Evolutionary conservation across 2,113 vertebrate genomes (phyloP), one percentile per base, ranked within the genome.

Genomic region (Paracanthobrama guichenoti): DNA sequence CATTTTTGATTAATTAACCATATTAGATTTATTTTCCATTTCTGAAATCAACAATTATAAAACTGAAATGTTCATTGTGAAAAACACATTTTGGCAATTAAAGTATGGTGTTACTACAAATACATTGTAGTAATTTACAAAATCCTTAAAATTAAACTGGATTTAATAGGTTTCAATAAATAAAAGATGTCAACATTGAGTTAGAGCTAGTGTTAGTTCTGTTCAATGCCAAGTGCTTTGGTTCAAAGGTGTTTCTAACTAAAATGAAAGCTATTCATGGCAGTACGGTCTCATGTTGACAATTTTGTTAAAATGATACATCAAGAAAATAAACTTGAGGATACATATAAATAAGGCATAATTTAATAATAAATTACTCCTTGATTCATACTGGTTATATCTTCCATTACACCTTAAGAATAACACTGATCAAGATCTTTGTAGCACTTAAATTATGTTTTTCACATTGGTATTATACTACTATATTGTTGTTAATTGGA

Each of bases 41-140:
- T 84, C 2, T 76, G 55, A 79, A 74, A 88, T 7, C 55, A 84
- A 84, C 64, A 86, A 84, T 78, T 26, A 71, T 24, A 85, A 86
- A 75, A 75, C 18, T 83, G 55, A 59, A 59, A 73, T 82, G 73
- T 22, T 53, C 79, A 82, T 59, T 84, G 74, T 66, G 9, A 4
- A 85, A 78, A 75, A 39, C n/a, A 42, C 28, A 73, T 71, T 89
- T 84, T 46, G 88, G 80, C 79, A 22, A 69, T 42, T 39, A 81
- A 88, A 73, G 39, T 82, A 86, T 87, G 88, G 10, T 62, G 44
- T 46, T 79, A n/a, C 48, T 16, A 50, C 48, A 44, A 79, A 79
- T 28, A 79, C n/a, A 28, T 4, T 18, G 8, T 22, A 67, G 14
- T 84, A 48, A 66, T 46, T 48, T 55, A 48, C 50, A 64, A 31